Evolutionary conservation across 2,113 vertebrate genomes (phyloP).

Genomic region (Cyphomyrus plagiostoma): DNA sequence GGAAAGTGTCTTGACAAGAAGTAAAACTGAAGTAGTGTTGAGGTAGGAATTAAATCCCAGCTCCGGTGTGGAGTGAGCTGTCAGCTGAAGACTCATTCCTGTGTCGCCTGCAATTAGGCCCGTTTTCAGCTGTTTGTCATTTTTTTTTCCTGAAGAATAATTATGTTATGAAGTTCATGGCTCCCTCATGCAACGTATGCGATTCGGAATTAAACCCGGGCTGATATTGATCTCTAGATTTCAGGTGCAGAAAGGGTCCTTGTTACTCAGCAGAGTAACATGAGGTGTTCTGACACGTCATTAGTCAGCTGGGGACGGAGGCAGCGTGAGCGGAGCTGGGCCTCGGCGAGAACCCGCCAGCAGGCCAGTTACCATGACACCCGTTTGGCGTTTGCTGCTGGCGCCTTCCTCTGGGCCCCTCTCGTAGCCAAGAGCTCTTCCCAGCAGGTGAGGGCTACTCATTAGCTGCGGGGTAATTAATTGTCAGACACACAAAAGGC

Average conservation of each 20-base stretch:
- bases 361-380: constrained; percentile 34
- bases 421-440: constrained; percentile 14
- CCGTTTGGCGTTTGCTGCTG: constrained; percentile 27
- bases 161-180: not conserved
- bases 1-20: constrained; percentile 29
- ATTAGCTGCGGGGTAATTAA: constrained; percentile 62
- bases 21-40: constrained; percentile 24
- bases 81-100: not conserved
- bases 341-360: not conserved
- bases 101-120: constrained; percentile 15
- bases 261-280: constrained; percentile 21
- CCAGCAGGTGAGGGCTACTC: constrained; percentile 49
- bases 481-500: constrained; percentile 56
- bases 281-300: constrained; percentile 22
- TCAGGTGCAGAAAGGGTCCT: not conserved
- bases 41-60: constrained; percentile 31
- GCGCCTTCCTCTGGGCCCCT: constrained; percentile 3
- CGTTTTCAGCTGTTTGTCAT: constrained; percentile 4
- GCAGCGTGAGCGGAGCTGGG: constrained; percentile 5
- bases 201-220: constrained; percentile 7
- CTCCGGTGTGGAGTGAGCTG: constrained; percentile 14
- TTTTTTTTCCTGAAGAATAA: constrained; percentile 12
- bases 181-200: constrained; percentile 15
- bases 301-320: constrained; percentile 22
- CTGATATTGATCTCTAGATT: constrained; percentile 17